Percentiles rank a stretch among this genome's conserved stretches.
Conservation (phyloP, 2,797 vertebrate genomes). For the Xenops minutus region DNA sequence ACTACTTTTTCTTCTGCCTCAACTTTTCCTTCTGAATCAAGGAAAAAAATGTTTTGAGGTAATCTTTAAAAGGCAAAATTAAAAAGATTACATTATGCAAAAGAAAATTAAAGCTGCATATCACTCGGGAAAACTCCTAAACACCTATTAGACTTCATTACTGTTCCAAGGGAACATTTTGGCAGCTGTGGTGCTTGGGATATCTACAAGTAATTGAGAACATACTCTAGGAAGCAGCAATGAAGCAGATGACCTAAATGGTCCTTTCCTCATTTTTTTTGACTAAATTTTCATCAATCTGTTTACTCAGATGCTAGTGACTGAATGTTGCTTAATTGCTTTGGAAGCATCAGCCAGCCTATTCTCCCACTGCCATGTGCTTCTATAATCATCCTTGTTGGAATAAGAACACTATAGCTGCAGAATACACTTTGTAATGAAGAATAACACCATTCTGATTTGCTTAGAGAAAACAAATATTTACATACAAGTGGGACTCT, state of each 20-base stretch:
- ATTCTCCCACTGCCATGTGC: neutral
- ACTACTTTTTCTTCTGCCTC: neutral
- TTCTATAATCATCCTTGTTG: slow-evolving; percentile 30
- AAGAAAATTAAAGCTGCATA: neutral
- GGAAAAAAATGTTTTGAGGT: neutral
- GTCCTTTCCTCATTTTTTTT: neutral
- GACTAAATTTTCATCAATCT: slow-evolving; percentile 6
- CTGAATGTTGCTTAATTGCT: slow-evolving; percentile 16
- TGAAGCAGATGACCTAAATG: neutral
- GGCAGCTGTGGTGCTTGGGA: neutral
- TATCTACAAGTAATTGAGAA: slow-evolving; percentile 7
- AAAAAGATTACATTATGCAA: neutral
- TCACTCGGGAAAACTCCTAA: neutral
- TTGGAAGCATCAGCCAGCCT: slow-evolving; percentile 16
- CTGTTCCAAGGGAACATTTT: neutral
- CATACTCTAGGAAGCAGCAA: neutral
- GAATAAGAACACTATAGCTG: slow-evolving; percentile 5
- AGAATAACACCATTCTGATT: slow-evolving; percentile 26
- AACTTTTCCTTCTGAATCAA: neutral
- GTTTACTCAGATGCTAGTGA: slow-evolving; percentile 30
- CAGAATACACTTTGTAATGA: slow-evolving; percentile 25
- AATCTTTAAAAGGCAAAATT: neutral
- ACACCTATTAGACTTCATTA: neutral
- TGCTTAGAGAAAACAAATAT: slow-evolving; percentile 43
- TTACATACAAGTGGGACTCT: slow-evolving; percentile 33